Evolutionary conservation across 2,797 vertebrate species (phyloP).

Genomic region (Hybognathus amarus): DNA sequence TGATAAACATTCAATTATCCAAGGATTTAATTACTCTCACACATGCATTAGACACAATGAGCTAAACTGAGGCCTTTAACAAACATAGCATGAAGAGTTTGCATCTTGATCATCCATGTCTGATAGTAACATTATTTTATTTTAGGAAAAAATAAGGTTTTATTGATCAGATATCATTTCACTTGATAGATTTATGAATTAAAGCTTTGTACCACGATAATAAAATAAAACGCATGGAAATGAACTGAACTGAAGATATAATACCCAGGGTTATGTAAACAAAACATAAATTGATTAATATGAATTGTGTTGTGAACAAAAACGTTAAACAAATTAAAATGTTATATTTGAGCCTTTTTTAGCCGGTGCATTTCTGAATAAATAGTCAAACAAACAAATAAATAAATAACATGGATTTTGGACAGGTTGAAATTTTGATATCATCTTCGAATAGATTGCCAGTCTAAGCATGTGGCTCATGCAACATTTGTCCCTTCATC

Average conservation of each 20-base stretch:
- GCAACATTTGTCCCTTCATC: not conserved
- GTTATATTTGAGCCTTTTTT: not conserved
- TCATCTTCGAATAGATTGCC: not conserved
- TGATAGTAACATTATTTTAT: not conserved
- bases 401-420: not conserved
- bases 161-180: not conserved
- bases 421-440: not conserved
- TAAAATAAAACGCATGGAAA: not conserved
- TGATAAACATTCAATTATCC: constrained; percentile 2
- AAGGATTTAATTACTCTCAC: not conserved
- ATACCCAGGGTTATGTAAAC: not conserved
- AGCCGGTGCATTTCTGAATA: not conserved
- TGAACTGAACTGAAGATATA: not conserved
- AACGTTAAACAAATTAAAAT: not conserved
- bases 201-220: not conserved
- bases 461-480: not conserved
- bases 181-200: not conserved
- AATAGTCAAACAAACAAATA: not conserved
- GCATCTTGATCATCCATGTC: not conserved
- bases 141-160: not conserved
- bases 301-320: not conserved
- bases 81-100: not conserved
- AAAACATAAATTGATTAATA: not conserved
- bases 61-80: not conserved
- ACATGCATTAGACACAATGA: not conserved